Evolutionary conservation across 2,113 vertebrate genomes (phyloP), one percentile per base, ranked within the genome.

Genomic region (Poeciliopsis retropinna): DNA sequence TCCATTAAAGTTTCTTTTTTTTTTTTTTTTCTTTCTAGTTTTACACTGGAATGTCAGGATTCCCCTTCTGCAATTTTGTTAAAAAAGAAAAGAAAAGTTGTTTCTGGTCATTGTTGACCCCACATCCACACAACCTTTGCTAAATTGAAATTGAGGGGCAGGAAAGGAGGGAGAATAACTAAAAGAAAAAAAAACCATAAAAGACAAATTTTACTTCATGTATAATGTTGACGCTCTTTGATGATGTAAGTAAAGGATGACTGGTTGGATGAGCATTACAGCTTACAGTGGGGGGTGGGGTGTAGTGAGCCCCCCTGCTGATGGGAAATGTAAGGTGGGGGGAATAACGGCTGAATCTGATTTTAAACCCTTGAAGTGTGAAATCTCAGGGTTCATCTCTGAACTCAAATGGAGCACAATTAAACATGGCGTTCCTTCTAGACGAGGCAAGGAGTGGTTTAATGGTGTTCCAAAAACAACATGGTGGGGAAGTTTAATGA

Each of bases 21-120:
- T 30, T 30, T 30, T 30, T 30, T 30, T 84, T 75, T 87, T 72
- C 5, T 76, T 83, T 76, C 90, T 89, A 92, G 86, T 92, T 92
- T 86, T 94, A 96, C 95, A 96, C 82, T 96, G 97, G 97, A 98
- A 98, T 98, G 97, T 96, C 91, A 91, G 93, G 95, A 93, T 89
- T 92, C 91, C 95, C 96, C 95, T 94, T 90, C 89, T 90, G 91
- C 80, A 93, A 81, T 89, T 93, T 92, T 87, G 94, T 95, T 96
- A 96, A 96, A 97, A 67, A 44, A 19, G n/a, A 67, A 39, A 66
- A 14, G 19, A 65, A 97, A 96, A 88, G 94, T 89, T 93, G 91
- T 89, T 91, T 82, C 85, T 77, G 75, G 72, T 87, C 87, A 83
- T 86, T 88, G 86, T 86, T 79, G 88, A 90, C 86, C 83, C 83